Evolutionary conservation across 1,140 invertebrate genomes (phyloP), one percentile per base, ranked within the genome.

Genomic region (Diprion similis): DNA sequence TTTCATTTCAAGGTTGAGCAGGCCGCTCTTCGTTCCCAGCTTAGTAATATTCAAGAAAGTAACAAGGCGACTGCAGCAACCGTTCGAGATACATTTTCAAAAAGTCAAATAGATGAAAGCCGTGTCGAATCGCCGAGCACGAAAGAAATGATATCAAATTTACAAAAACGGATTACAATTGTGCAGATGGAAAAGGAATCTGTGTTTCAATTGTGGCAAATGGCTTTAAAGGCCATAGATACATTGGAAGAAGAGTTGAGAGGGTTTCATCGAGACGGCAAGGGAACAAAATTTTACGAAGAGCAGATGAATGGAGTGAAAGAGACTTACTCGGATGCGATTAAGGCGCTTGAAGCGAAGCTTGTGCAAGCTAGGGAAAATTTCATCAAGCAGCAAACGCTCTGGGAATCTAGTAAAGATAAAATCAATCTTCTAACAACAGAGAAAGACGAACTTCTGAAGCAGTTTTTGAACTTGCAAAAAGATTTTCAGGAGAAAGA

Each of bases 171-270:
- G 11, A 77, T 88, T 1, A 24, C 70, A 0, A 71, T 83, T 0
- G 71, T 88, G 51, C 83, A 86, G 75, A 81, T 82, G 86, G 91
- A 91, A 83, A 89, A 91, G 76, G 90, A 91, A 65, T 91, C 90
- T 0, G 81, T 90, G 10, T 85, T 88, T 66, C 88, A 90, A n/a
- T 73, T 92, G 46, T 91, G 90, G 90, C 89, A 91, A 80, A 90
- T 89, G 48, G 87, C 90, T 4, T 86, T 91, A 72, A 91, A 90
- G 82, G 89, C 89, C 0, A 88, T 91, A 48, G 89, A 90, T 66
- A 85, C 85, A 46, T 82, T 91, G 7, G 91, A 91, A 72, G 87
- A 88, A 18, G 90, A 91, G 80, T 75, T 91, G 1, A 89, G 87
- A 85, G 84, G 83, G n/a, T 87, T 87, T 73, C 86, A 89, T 66